phyloP scores from a whole-genome alignment of 2,797 vertebrate species.

The Prionace glauca region DNA sequence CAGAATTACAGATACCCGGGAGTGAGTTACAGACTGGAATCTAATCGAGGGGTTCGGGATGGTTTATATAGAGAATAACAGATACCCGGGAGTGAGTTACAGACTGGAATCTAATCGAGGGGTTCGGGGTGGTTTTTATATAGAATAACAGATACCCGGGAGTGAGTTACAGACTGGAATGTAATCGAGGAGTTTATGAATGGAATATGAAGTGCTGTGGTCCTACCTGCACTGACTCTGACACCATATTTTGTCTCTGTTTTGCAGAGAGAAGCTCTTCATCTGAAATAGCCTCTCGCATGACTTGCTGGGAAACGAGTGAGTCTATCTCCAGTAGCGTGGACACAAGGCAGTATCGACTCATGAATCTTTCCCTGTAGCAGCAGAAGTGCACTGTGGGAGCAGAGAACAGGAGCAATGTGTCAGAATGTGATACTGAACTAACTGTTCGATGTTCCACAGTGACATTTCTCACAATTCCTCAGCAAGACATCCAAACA shows the following conservation, averaged over 20 bases:
- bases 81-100: too few relatives aligned
- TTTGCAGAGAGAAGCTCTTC: conserved; percentile 81
- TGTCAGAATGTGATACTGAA: conserved; percentile 38
- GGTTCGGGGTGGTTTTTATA: too few relatives aligned
- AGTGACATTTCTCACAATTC: background rate
- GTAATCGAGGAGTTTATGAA: background rate
- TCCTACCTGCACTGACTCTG: conserved; percentile 85
- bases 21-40: too few relatives aligned
- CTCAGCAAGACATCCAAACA: background rate
- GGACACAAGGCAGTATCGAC: conserved; percentile 90
- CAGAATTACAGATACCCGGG: too few relatives aligned
- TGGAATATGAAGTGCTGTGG: background rate
- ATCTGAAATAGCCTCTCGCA: conserved; percentile 91
- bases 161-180: too few relatives aligned
- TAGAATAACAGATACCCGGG: too few relatives aligned
- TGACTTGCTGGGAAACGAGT: conserved; percentile 89
- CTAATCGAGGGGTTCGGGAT: too few relatives aligned
- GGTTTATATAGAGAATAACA: too few relatives aligned
- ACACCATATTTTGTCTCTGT: conserved; percentile 84
- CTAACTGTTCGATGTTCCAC: too few relatives aligned
- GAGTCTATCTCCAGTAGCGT: conserved; percentile 88
- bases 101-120: too few relatives aligned
- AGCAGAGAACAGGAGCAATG: conserved; percentile 54
- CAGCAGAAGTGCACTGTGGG: conserved; percentile 87
- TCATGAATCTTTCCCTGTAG: conserved; percentile 93